Conservation (phyloP, 2,113 vertebrate genomes). For the Gymnobelideus leadbeateri region DNA sequence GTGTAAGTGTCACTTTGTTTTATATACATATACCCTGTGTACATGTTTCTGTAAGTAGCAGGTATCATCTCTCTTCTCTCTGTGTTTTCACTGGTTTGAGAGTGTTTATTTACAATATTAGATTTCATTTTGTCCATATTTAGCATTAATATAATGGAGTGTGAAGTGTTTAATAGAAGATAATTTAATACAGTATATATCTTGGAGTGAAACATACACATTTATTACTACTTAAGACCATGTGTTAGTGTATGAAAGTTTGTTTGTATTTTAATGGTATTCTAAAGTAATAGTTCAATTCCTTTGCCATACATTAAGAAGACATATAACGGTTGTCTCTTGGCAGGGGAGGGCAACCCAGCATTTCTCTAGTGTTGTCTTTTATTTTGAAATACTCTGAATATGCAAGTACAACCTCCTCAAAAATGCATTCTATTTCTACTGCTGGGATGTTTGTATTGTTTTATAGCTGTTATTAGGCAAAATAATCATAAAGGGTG, state of each 20-base stretch:
- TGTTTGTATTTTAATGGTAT: constrained; percentile 62
- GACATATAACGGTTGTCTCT: constrained; percentile 40
- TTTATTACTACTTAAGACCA: constrained; percentile 56
- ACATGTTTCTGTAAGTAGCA: constrained; percentile 41
- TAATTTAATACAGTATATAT: constrained; percentile 75
- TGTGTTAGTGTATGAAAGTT: constrained; percentile 65
- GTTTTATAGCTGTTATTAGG: constrained; percentile 78
- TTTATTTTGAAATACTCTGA: constrained; percentile 77
- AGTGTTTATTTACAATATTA: constrained; percentile 69
- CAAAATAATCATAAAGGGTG: constrained; percentile 78
- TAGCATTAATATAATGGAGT: constrained; percentile 53
- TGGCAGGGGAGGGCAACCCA: constrained; percentile 55
- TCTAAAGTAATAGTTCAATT: constrained; percentile 70
- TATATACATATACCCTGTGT: constrained; percentile 69
- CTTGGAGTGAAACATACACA: constrained; percentile 67
- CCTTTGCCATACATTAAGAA: constrained; percentile 61
- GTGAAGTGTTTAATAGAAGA: constrained; percentile 64
- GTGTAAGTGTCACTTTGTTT: constrained; percentile 86
- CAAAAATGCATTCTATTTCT: constrained; percentile 70
- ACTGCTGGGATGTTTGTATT: constrained; percentile 75
- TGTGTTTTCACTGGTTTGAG: constrained; percentile 68
- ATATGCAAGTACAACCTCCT: constrained; percentile 75
- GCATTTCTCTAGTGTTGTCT: constrained; percentile 72
- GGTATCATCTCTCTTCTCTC: constrained; percentile 69
- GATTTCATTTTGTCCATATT: constrained; percentile 76